Evolutionary conservation across 2,888 invertebrate species (phyloP), one percentile per base, ranked within the genome.

Genomic region (Corbicula japonica): DNA sequence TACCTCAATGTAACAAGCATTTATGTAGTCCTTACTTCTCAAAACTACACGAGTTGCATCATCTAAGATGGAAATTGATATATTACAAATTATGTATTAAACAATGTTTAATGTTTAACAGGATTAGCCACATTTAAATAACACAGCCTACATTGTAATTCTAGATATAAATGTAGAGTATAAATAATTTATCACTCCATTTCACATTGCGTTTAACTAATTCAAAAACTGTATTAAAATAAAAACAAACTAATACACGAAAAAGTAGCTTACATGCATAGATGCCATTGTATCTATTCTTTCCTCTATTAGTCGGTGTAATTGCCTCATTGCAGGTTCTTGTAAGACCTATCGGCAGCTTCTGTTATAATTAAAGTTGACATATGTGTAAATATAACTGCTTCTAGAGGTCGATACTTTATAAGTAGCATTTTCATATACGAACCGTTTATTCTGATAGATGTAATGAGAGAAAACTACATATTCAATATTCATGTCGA

Each of bases 251-350:
- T 54, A 26, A 23, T 6, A 38, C 4, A 62, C 10, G 6, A 38
- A 41, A 8, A 50, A 15, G 21, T 54, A 26, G 41, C 73, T 65
- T 70, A 78, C 78, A 78, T 50, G 78, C 69, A 74, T 69, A 73
- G 12, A 78, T 69, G 8, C 50, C 68, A 32, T 58, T 69, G 44
- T 78, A 78, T 65, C 68, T 69, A 26, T 78, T 78, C 63, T 78
- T 78, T 8, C 34, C 30, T 26, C 41, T 28, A 52, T 78, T 78
- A 50, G 41, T 23, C 1, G 46, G 26, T 44, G 44, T 34, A 32
- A 56, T 56, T 0, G 78, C 78, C 28, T 41, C 69, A 8, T 65
- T 41, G 35, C 61, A 54, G 23, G 34, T 34, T 41, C 52, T 61
- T 18, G 41, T 32, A 1, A 76, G 66, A 0, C 76, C 76, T 23